Evolutionary conservation across 2,888 invertebrate species (phyloP).

Genomic region (Clistopyga incitator): DNA sequence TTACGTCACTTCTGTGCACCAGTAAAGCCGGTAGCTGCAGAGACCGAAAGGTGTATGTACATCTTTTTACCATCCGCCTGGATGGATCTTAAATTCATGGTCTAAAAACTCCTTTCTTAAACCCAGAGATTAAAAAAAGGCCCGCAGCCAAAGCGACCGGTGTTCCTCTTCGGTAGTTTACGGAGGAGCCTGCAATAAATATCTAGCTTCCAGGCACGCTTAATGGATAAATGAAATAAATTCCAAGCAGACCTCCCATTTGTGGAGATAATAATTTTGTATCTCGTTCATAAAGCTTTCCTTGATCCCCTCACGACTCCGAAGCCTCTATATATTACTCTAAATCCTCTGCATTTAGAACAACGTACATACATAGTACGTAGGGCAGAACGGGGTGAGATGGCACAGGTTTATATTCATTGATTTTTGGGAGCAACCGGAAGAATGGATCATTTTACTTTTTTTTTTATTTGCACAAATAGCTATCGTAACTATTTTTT

Average conservation of each 20-base stretch:
- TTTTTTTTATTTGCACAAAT: no score
- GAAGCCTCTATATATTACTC: neutral
- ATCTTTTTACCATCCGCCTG: neutral
- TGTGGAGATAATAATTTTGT: slow-evolving; percentile 45
- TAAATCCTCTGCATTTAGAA: slow-evolving; percentile 15
- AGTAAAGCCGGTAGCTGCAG: slow-evolving; percentile 4
- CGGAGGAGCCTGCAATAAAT: slow-evolving; percentile 42
- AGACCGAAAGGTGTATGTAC: neutral
- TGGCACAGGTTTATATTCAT: neutral
- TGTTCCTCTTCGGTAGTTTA: neutral
- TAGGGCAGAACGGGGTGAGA: neutral
- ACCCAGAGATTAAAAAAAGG: slow-evolving; percentile 39
- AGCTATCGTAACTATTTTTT: no score
- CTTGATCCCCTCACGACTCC: slow-evolving; percentile 11
- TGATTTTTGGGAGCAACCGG: no score
- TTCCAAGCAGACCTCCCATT: slow-evolving; percentile 36
- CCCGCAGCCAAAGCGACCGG: neutral
- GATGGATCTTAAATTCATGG: slow-evolving; percentile 58
- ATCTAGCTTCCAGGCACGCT: slow-evolving; percentile 25
- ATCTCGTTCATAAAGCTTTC: slow-evolving; percentile 56
- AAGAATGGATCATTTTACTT: no score
- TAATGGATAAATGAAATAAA: slow-evolving; percentile 63
- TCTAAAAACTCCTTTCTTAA: slow-evolving; percentile 57
- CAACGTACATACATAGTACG: neutral
- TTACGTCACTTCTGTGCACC: slow-evolving; percentile 54